These are phyloP conservation scores for Plestiodon gilberti DNA, from an alignment of 2,113 vertebrate genomes.

Conservation along the genomic window DNA sequence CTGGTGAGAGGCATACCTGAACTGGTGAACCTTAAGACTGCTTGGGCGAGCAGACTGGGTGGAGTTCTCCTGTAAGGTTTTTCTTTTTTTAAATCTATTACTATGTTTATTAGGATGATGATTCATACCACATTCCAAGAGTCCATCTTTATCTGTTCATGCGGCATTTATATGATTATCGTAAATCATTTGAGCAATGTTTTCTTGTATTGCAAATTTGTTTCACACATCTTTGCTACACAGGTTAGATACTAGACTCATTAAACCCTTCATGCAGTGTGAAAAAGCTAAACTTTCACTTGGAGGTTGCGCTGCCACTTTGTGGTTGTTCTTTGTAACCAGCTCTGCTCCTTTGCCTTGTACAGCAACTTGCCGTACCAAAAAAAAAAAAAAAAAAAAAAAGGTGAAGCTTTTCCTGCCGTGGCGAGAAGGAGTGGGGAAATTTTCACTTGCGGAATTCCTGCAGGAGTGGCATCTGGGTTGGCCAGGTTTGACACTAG, in stretches of 20 bases:
- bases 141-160: background rate
- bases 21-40: slow-evolving; percentile 58
- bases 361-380: no score
- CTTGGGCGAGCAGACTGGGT: accelerated
- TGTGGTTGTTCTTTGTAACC: background rate
- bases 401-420: background rate
- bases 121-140: slow-evolving; percentile 39
- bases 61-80: slow-evolving; percentile 26
- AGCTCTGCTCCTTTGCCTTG: background rate
- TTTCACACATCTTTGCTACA: background rate
- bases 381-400: background rate
- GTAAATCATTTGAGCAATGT: background rate
- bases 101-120: background rate
- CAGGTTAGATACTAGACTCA: background rate
- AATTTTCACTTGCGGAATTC: no score
- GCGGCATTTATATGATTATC: background rate
- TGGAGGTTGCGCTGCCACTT: background rate
- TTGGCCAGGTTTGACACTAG: no score
- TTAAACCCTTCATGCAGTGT: background rate
- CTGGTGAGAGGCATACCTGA: slow-evolving; percentile 63
- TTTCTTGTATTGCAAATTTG: background rate
- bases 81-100: slow-evolving; percentile 25
- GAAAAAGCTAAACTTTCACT: background rate
- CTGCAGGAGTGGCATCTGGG: no score
- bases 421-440: no score